Evolutionary conservation across 92 coral and sea anemone species (phyloP).

Genomic region (Meandrina meandrites): DNA sequence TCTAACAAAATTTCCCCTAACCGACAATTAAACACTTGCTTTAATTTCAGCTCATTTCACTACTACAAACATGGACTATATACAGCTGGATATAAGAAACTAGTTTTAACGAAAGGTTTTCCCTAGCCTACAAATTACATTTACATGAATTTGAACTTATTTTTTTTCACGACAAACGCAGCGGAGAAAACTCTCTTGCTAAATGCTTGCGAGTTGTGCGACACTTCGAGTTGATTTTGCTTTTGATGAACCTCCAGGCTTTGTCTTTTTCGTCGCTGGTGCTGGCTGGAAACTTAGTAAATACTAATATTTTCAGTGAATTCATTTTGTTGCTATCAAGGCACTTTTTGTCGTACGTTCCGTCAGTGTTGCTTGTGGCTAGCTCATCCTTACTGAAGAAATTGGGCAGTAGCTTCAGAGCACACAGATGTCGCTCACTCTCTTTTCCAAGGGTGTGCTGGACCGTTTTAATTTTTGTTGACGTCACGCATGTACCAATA

Average conservation of each 20-base stretch:
- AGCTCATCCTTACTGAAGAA: slow-evolving; percentile 40
- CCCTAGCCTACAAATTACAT: no score
- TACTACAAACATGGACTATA: no score
- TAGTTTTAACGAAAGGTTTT: no score
- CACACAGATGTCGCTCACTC: slow-evolving; percentile 39
- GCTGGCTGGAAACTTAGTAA: slow-evolving; percentile 31
- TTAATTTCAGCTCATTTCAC: no score
- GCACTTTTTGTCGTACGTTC: slow-evolving; percentile 25
- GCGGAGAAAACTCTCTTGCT: no score
- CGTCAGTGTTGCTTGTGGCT: slow-evolving; percentile 35
- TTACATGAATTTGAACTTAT: no score
- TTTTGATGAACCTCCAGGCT: slow-evolving; percentile 22
- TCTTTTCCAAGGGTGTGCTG: slow-evolving; percentile 32
- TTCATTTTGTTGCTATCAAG: slow-evolving; percentile 30
- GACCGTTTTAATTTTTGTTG: slow-evolving; percentile 20
- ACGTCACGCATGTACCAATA: slow-evolving; percentile 40
- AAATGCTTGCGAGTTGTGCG: no score
- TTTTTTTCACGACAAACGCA: no score
- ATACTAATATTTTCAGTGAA: slow-evolving; percentile 20
- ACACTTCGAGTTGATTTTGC: slow-evolving; percentile 37
- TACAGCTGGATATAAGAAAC: no score
- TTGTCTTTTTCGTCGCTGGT: slow-evolving; percentile 29
- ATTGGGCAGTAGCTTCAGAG: slow-evolving; percentile 25
- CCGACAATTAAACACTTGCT: no score
- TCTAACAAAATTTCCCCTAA: no score